Percentiles rank a stretch among this genome's conserved stretches.
Conservation (phyloP, 2,888 invertebrate species). For the Matsumyia berberina region DNA sequence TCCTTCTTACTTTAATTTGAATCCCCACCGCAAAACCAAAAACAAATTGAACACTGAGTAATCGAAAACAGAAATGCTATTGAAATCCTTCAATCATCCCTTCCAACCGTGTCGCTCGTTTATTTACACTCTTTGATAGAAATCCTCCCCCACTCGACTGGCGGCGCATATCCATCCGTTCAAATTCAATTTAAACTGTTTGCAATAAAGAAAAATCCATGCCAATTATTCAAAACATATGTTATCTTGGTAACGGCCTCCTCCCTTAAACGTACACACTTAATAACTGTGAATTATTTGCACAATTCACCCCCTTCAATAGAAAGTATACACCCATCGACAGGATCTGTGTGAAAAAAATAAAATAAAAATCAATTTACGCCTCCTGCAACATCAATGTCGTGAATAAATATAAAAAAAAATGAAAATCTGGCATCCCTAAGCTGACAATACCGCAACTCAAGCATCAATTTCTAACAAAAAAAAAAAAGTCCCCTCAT, state of each 20-base stretch:
- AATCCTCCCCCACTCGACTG: background rate
- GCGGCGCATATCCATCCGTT: background rate
- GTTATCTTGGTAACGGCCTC: constrained; percentile 41
- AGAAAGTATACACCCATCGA: constrained; percentile 15
- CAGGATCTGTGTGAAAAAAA: background rate
- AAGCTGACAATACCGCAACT: constrained; percentile 49
- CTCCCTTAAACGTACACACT: constrained; percentile 3
- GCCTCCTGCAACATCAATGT: constrained; percentile 34
- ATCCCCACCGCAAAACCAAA: background rate
- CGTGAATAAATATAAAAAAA: constrained; percentile 14
- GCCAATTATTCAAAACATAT: constrained; percentile 51
- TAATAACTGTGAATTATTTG: constrained; percentile 53
- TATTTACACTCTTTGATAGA: constrained; percentile 23
- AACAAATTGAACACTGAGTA: background rate
- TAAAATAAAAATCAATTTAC: constrained; percentile 53
- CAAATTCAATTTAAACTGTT: constrained; percentile 54
- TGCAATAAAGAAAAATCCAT: constrained; percentile 41
- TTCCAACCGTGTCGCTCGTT: background rate
- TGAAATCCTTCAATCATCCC: background rate
- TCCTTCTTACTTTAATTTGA: background rate
- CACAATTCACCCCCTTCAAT: constrained; percentile 30
- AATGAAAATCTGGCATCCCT: constrained; percentile 20
- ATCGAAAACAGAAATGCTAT: constrained; percentile 9
- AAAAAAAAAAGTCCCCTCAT: constrained; percentile 18
- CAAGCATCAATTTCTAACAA: constrained; percentile 53